phyloP scores from a whole-genome alignment of 2,888 invertebrate genomes.

The Cantharis flavilabris region DNA sequence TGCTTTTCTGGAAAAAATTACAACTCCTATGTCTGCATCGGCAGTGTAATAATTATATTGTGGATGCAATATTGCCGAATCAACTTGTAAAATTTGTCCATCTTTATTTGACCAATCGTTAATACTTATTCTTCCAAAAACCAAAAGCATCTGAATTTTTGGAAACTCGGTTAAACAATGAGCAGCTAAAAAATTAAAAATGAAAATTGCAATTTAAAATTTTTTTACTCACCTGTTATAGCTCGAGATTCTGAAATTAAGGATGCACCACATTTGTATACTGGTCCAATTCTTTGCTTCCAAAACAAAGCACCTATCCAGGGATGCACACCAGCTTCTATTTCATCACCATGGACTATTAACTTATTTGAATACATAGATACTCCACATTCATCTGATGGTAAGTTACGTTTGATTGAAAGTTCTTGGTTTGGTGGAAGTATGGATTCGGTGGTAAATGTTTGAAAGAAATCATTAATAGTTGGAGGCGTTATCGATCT shows the following conservation, averaged over 20 bases:
- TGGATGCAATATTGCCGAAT: conserved; percentile 53
- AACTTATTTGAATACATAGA: neutral
- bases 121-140: conserved; percentile 45
- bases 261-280: conserved; percentile 51
- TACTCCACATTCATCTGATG: neutral
- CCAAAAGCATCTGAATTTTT: conserved; percentile 19
- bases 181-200: conserved; percentile 40
- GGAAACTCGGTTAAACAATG: conserved; percentile 41
- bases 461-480: neutral
- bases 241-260: conserved; percentile 49
- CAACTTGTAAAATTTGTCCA: conserved; percentile 30
- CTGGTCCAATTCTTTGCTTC: conserved; percentile 42
- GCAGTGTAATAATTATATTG: conserved; percentile 61
- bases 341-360: conserved; percentile 40
- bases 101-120: conserved; percentile 42
- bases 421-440: neutral
- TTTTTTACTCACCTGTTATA: conserved; percentile 44
- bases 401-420: neutral
- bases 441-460: neutral
- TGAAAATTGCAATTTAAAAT: neutral
- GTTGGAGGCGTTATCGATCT: neutral
- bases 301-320: conserved; percentile 53
- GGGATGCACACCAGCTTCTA: conserved; percentile 47
- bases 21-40: conserved; percentile 63
- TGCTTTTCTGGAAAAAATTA: conserved; percentile 58